Base-by-base conservation (phyloP, 1,140 invertebrate genomes). In the Diorhabda sublineata region DNA sequence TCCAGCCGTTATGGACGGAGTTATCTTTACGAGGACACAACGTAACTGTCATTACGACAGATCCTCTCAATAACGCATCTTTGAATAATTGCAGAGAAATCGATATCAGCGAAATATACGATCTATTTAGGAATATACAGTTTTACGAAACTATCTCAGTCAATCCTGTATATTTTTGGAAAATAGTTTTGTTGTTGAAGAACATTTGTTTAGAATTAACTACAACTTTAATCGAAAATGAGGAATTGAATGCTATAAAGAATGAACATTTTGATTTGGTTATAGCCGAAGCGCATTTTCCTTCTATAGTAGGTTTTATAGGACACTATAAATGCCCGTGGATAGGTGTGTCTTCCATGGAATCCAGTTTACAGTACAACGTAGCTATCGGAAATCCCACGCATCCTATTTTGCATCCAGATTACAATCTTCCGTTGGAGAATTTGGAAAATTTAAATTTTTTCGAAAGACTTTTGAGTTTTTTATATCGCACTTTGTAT, bases 321-420 rank as follows among this genome's bases (percentile, higher is more conserved):
- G 62, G 67, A 62, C 61, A 61, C 44, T 78, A 79, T 11, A 68
- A 80, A 56, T 72, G 74, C 69, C 76, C 81, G 8, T 69, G 77
- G 56, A 78, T 82, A 11, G 76, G 74, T 41, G 62, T 75, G 41
- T 59, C 66, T 9, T 73, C 81, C 6, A 5, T 78, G 56, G 68
- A 77, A 62, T 61, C 67, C 2, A 6, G 69, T 2, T 5, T 61
- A 5, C 3, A 61, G 3, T 73, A 69, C 11, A 73, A 78, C 42
- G 61, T 71, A 4, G 60, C 69, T 3, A 69, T 83, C 8, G 86
- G 85, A 3, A 83, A 81, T 70, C 79, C 81, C 1, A 67, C 74
- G 1, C 81, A 84, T 69, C 80, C 82, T 0, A 69, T 84, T 43
- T 66, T 84, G 42, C 82, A 84, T 71, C 83, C 84, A 0, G 74